phyloP scores from a whole-genome alignment of 1,140 invertebrate genomes.

The Drosophila obscura region DNA sequence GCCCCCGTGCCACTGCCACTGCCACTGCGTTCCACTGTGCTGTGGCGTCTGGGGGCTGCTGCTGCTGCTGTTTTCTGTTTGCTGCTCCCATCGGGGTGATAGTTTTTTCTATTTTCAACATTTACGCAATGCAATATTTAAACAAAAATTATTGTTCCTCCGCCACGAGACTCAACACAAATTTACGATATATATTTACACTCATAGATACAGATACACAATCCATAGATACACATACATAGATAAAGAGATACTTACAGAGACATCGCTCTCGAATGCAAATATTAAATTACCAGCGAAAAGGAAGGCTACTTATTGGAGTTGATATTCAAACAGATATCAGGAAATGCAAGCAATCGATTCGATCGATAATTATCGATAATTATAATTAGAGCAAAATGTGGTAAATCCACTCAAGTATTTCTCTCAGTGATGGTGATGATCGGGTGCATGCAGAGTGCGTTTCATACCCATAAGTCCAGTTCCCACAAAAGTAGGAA shows the following conservation, averaged over 20 bases:
- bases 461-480: too few relatives aligned
- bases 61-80: background rate
- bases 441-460: too few relatives aligned
- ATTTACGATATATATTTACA: conserved; percentile 10
- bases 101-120: conserved; percentile 72
- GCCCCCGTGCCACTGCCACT: background rate
- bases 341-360: too few relatives aligned
- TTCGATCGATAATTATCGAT: too few relatives aligned
- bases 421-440: too few relatives aligned
- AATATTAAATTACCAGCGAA: conserved; percentile 70
- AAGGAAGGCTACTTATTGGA: conserved; percentile 17
- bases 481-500: too few relatives aligned
- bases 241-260: background rate
- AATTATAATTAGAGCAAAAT: too few relatives aligned
- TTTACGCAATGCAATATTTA: conserved; percentile 76
- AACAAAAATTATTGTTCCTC: conserved; percentile 67
- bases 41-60: conserved; percentile 13
- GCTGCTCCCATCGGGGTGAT: too few relatives aligned
- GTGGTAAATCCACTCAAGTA: too few relatives aligned
- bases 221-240: conserved; percentile 5
- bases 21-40: background rate
- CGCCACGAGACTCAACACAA: conserved; percentile 11
- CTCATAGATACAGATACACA: background rate
- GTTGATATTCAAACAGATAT: conserved; percentile 15
- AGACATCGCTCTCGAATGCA: conserved; percentile 43